phyloP scores from a whole-genome alignment of 2,888 invertebrate species.

The Odontocolon sp. region DNA sequence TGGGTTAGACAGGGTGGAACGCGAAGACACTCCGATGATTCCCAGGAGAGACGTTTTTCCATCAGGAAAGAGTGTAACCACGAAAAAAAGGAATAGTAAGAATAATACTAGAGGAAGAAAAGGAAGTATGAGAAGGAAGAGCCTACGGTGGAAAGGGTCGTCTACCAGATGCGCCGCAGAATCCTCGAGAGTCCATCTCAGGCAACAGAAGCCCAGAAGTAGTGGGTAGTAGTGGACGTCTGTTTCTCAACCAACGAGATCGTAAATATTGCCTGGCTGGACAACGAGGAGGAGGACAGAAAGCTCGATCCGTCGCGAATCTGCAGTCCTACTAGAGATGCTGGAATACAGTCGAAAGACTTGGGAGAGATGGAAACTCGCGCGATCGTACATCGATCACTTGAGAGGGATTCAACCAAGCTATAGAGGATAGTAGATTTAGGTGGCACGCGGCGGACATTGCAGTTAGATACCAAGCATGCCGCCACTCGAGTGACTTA shows the following conservation, averaged over 20 bases:
- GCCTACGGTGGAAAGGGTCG: constrained; percentile 25
- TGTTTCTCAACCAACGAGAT: constrained; percentile 55
- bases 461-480: constrained; percentile 29
- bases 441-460: constrained; percentile 50
- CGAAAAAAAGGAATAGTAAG: constrained; percentile 18
- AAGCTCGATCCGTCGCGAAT: constrained; percentile 32
- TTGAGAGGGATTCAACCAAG: constrained; percentile 40
- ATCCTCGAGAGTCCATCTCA: constrained; percentile 50
- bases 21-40: constrained; percentile 37
- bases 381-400: constrained; percentile 60
- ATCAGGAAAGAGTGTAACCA: constrained; percentile 19
- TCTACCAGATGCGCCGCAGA: constrained; percentile 46
- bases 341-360: constrained; percentile 34
- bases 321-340: background rate
- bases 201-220: constrained; percentile 31
- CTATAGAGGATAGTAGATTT: constrained; percentile 30
- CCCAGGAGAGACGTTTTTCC: constrained; percentile 32
- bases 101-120: constrained; percentile 11
- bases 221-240: constrained; percentile 48
- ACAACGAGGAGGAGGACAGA: constrained; percentile 49
- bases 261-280: constrained; percentile 54
- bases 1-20: background rate
- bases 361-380: constrained; percentile 54
- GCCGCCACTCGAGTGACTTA: constrained; percentile 20
- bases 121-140: constrained; percentile 9